Evolutionary conservation across 2,113 vertebrate genomes (phyloP).

Genomic region (Cyprinodon brontotheroides): DNA sequence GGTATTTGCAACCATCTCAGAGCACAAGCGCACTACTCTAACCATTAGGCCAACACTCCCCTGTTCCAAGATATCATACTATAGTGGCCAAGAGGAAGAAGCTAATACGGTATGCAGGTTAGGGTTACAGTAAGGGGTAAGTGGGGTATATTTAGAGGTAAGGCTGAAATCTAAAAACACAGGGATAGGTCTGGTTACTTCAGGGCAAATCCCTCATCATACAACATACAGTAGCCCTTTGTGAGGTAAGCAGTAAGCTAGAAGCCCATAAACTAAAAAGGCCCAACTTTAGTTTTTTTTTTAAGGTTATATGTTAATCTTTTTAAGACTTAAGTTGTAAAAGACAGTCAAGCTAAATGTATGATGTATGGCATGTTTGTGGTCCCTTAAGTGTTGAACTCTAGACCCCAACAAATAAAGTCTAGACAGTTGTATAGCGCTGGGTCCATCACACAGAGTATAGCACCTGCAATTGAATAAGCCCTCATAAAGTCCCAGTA

Average conservation of each 20-base stretch:
- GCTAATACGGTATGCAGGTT: conserved; percentile 12
- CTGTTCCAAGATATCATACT: not conserved
- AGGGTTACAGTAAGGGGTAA: conserved; percentile 22
- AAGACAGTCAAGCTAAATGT: conserved; percentile 37
- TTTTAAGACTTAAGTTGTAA: conserved; percentile 15
- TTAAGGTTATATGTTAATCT: conserved; percentile 1
- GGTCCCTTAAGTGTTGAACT: conserved; percentile 47
- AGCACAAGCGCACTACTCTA: too few relatives aligned
- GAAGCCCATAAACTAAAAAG: conserved; percentile 12
- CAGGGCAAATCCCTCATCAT: conserved; percentile 1
- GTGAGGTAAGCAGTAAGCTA: conserved; percentile 46
- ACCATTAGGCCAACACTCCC: too few relatives aligned
- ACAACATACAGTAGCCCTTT: conserved; percentile 24
- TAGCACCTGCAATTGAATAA: conserved; percentile 57
- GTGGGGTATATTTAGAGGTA: not conserved
- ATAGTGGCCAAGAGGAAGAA: not conserved
- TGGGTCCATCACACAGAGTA: conserved; percentile 37
- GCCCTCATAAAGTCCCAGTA: conserved; percentile 21
- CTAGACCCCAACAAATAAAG: conserved; percentile 41
- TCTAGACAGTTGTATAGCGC: conserved; percentile 45
- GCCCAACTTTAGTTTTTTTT: conserved; percentile 26
- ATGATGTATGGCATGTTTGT: conserved; percentile 34
- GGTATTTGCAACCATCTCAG: too few relatives aligned
- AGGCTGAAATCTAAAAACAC: conserved; percentile 2
- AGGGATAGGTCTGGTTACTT: conserved; percentile 5